phyloP scores from a whole-genome alignment of 1,140 invertebrate species.

The Drosophila pachea region DNA sequence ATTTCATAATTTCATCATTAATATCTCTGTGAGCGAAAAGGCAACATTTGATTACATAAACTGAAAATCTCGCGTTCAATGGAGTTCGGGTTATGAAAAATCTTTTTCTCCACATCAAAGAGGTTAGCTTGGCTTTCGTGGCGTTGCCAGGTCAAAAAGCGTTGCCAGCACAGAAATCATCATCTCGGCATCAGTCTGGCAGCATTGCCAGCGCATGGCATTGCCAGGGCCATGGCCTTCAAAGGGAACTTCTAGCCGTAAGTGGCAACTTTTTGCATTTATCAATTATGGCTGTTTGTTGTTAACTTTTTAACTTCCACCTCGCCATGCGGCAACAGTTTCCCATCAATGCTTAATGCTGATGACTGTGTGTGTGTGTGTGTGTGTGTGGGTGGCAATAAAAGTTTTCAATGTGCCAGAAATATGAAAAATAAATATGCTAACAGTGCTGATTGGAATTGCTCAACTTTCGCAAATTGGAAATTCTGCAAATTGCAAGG shows the following conservation, averaged over 20 bases:
- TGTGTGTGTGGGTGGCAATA: conserved; percentile 8
- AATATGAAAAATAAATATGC: neutral
- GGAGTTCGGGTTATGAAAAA: too few species aligned
- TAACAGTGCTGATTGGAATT: conserved; percentile 14
- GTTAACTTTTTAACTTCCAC: conserved; percentile 27
- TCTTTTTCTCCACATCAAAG: too few species aligned
- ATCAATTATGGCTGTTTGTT: conserved; percentile 46
- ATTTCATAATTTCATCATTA: too few species aligned
- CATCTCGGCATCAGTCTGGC: neutral
- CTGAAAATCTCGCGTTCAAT: too few species aligned
- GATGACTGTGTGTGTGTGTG: neutral
- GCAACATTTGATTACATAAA: too few species aligned
- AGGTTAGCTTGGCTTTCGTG: too few species aligned
- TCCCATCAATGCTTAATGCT: conserved; percentile 36
- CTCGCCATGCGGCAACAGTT: conserved; percentile 30
- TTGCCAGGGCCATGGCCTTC: too few species aligned
- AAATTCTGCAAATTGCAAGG: conserved; percentile 12
- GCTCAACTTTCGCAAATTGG: conserved; percentile 15
- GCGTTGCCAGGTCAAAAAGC: neutral
- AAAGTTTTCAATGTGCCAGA: conserved; percentile 30
- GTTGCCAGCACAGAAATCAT: conserved; percentile 8
- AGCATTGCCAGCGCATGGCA: conserved; percentile 4
- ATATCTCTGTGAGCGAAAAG: too few species aligned
- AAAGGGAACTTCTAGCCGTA: conserved; percentile 1
- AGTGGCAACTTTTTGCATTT: conserved; percentile 38